These are phyloP conservation scores for Machaerirhynchus nigripectus DNA, from an alignment of 2,113 vertebrate genomes.

Conservation along the genomic window DNA sequence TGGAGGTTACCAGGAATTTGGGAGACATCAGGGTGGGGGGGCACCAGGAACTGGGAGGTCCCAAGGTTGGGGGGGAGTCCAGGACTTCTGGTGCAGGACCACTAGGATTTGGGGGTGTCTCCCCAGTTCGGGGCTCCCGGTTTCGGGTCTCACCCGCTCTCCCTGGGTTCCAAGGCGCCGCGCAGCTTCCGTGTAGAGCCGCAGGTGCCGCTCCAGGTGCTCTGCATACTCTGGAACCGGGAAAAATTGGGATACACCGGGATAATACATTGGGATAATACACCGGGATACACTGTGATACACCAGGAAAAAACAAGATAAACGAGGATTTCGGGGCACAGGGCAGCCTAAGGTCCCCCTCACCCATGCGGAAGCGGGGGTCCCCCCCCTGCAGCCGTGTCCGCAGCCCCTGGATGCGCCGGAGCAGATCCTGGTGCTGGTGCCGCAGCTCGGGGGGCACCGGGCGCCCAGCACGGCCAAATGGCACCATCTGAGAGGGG, in stretches of 20 bases:
- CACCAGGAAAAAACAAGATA: fast-evolving
- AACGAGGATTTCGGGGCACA: fast-evolving
- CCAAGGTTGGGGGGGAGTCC: background rate
- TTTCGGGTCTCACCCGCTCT: background rate
- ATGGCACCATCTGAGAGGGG: background rate
- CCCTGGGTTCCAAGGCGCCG: background rate
- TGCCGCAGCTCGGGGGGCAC: background rate
- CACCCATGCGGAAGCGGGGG: background rate
- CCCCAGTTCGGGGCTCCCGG: fast-evolving
- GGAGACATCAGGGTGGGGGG: too few species aligned
- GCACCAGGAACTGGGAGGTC: background rate
- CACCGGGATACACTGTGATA: too few species aligned
- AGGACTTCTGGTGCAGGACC: background rate
- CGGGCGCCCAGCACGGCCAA: background rate
- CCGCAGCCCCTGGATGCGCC: background rate
- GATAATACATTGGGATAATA: too few species aligned
- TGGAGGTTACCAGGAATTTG: background rate
- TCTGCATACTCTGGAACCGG: background rate
- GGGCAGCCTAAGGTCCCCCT: background rate
- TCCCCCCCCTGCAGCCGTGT: background rate
- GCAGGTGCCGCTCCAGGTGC: background rate
- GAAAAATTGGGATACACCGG: background rate
- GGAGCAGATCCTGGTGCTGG: background rate
- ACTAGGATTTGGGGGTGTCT: too few species aligned
- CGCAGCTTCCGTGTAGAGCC: background rate